Evolutionary conservation across 2,888 invertebrate genomes (phyloP).

Genomic region (Salticus scenicus): DNA sequence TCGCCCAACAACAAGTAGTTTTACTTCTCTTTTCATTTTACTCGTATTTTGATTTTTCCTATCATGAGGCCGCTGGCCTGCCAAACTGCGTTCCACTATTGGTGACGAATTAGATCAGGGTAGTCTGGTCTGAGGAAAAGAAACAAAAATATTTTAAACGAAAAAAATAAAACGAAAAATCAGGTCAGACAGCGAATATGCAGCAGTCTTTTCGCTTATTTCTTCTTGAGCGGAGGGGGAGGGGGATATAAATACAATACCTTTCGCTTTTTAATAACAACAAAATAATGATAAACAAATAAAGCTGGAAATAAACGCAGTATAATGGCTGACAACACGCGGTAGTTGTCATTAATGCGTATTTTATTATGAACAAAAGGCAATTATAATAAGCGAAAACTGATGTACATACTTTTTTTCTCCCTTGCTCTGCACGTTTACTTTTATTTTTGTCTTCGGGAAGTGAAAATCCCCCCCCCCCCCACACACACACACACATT

Average conservation of each 20-base stretch:
- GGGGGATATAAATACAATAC: neutral
- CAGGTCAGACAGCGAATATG: constrained; percentile 30
- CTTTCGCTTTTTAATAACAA: neutral
- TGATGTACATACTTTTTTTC: too few relatives aligned
- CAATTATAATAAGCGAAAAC: too few relatives aligned
- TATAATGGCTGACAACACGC: too few relatives aligned
- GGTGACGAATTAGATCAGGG: constrained; percentile 59
- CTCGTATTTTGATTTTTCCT: constrained; percentile 25
- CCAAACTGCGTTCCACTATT: constrained; percentile 44
- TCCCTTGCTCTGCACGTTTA: too few relatives aligned
- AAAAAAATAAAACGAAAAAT: constrained; percentile 31
- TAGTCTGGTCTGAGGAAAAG: constrained; percentile 48
- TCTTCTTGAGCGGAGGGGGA: constrained; percentile 17
- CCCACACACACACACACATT: too few relatives aligned
- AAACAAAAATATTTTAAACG: constrained; percentile 11
- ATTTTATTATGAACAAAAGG: too few relatives aligned
- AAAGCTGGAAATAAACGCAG: too few relatives aligned
- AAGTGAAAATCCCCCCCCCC: too few relatives aligned
- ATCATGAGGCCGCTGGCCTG: constrained; percentile 46
- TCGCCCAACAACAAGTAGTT: constrained; percentile 47
- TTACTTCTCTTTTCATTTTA: constrained; percentile 6
- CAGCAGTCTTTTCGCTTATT: constrained; percentile 21
- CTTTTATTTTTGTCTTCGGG: too few relatives aligned
- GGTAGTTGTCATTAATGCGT: too few relatives aligned
- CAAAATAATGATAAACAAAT: neutral